Evolutionary conservation across 2,797 vertebrate species (phyloP).

Genomic region (Premnoplex brunnescens): DNA sequence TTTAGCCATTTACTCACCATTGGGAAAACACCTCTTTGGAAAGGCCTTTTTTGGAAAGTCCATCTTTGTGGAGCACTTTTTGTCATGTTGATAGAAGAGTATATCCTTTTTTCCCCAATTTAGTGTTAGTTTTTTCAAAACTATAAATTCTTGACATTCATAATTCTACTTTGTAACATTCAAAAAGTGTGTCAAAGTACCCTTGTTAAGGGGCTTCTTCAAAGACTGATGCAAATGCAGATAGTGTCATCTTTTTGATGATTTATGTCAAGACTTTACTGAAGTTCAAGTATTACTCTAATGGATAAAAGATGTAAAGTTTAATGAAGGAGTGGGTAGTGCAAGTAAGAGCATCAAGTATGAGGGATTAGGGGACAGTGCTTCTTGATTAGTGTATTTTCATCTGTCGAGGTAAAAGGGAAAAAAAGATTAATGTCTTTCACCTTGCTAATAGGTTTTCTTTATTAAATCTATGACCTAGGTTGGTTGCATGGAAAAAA

Average conservation of each 20-base stretch:
- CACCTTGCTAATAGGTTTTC: slow-evolving; percentile 29
- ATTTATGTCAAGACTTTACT: slow-evolving; percentile 37
- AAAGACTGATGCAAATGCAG: not conserved
- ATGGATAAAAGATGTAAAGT: slow-evolving; percentile 3
- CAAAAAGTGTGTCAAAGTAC: not conserved
- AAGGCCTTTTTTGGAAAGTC: not conserved
- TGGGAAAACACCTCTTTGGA: not conserved
- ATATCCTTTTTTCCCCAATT: not conserved
- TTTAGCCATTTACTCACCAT: not conserved
- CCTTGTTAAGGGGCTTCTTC: not conserved
- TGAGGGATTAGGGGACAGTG: slow-evolving; percentile 8
- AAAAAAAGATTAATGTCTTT: slow-evolving; percentile 41
- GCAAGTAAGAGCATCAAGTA: not conserved
- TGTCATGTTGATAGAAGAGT: not conserved
- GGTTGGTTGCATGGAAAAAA: not conserved
- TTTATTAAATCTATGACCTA: not conserved
- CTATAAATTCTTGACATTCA: not conserved
- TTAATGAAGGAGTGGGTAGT: slow-evolving; percentile 37
- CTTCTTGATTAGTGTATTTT: slow-evolving; percentile 49
- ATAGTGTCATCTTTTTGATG: not conserved
- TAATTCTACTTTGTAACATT: not conserved
- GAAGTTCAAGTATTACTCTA: not conserved
- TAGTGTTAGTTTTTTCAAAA: not conserved
- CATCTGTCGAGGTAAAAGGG: slow-evolving; percentile 17
- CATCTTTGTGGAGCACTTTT: not conserved